phyloP scores from a whole-genome alignment of 2,888 invertebrate species.

The Portevinia maculata region DNA sequence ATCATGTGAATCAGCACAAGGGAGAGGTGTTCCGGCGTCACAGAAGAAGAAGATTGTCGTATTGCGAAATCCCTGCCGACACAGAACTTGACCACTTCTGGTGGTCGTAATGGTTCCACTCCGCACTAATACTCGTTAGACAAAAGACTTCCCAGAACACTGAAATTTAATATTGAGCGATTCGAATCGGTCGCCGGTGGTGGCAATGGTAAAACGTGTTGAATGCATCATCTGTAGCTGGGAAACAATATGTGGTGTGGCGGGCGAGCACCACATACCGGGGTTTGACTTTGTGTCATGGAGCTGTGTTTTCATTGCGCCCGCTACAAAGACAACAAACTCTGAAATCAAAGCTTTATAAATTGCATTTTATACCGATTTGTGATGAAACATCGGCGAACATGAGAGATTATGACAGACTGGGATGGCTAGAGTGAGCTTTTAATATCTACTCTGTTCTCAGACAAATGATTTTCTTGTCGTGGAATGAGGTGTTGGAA shows the following conservation, averaged over 20 bases:
- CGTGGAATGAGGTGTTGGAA: constrained; percentile 59
- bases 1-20: constrained; percentile 72
- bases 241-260: constrained; percentile 43
- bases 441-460: constrained; percentile 26
- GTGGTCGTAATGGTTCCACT: neutral
- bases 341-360: constrained; percentile 71
- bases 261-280: constrained; percentile 30
- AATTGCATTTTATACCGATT: constrained; percentile 70
- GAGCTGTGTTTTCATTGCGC: constrained; percentile 45
- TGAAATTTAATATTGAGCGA: constrained; percentile 70
- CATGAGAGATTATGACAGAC: constrained; percentile 62
- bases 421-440: constrained; percentile 44
- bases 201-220: constrained; percentile 61
- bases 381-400: constrained; percentile 68
- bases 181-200: constrained; percentile 54
- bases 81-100: constrained; percentile 71
- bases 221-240: constrained; percentile 70
- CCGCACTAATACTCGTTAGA: constrained; percentile 18
- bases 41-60: constrained; percentile 59
- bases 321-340: constrained; percentile 28
- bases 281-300: constrained; percentile 60
- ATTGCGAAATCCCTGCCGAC: constrained; percentile 55
- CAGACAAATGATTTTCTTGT: constrained; percentile 60
- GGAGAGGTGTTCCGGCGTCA: constrained; percentile 30
- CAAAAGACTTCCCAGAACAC: constrained; percentile 70